These are phyloP conservation scores for Benitochromis conjunctus DNA, from an alignment of 2,113 vertebrate species.

Conservation along the genomic window DNA sequence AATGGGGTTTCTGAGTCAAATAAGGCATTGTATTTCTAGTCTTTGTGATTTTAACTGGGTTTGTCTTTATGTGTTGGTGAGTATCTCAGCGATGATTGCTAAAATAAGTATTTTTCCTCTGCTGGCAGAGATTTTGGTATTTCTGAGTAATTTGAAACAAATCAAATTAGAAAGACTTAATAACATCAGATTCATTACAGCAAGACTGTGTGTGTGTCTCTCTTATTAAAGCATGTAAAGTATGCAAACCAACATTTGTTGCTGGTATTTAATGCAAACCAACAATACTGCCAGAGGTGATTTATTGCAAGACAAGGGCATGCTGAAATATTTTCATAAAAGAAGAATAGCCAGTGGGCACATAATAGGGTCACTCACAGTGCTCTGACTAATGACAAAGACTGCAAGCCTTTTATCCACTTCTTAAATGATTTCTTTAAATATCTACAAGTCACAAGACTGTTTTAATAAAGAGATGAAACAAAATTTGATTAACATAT, in stretches of 20 bases:
- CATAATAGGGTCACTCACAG: not conserved
- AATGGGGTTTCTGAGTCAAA: not conserved
- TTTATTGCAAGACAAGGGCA: not conserved
- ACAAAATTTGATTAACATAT: not conserved
- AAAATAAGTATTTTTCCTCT: not conserved
- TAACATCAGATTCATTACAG: not conserved
- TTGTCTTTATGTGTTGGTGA: not conserved
- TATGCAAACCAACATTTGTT: not conserved
- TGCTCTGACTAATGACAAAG: not conserved
- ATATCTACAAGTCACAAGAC: not conserved
- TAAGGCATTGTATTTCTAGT: not conserved
- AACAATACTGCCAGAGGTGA: not conserved
- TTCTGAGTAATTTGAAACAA: conserved; percentile 1
- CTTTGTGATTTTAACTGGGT: not conserved
- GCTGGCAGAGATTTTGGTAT: not conserved
- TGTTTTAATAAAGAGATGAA: not conserved
- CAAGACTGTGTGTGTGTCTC: not conserved
- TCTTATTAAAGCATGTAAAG: not conserved
- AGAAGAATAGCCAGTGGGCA: not conserved
- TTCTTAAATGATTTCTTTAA: not conserved
- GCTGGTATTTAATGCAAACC: not conserved
- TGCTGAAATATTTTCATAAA: not conserved
- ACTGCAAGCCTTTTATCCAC: not conserved
- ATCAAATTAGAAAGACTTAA: conserved; percentile 11
- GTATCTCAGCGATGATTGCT: not conserved